A percentile compares a stretch with the other conserved stretches of the same genome.
Conservation (phyloP, 2,113 vertebrate species). For the Thermophis baileyi region DNA sequence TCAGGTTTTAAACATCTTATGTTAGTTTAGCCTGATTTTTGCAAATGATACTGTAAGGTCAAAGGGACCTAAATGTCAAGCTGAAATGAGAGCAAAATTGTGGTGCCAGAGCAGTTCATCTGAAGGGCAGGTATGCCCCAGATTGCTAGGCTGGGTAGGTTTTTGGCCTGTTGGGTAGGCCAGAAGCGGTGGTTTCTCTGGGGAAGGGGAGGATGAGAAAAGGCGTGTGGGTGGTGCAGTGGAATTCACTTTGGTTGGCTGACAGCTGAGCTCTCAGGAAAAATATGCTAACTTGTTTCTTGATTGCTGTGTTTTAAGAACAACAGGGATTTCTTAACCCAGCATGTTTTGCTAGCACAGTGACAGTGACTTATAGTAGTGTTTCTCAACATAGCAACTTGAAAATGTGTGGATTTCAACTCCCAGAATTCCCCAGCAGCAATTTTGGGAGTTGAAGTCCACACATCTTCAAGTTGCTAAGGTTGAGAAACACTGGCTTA, state of each 20-base stretch:
- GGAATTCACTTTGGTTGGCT: constrained; percentile 64
- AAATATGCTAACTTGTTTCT: constrained; percentile 71
- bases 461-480: not conserved
- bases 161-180: not conserved
- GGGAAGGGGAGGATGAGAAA: constrained; percentile 60
- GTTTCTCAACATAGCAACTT: not conserved
- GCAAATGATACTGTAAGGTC: fast-evolving
- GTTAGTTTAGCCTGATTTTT: fast-evolving
- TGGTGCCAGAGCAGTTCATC: constrained; percentile 21
- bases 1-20: not conserved
- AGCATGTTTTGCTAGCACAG: constrained; percentile 70
- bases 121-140: constrained; percentile 56
- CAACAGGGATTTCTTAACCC: constrained; percentile 75
- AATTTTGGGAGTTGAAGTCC: not conserved
- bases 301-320: constrained; percentile 66
- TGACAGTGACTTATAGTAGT: constrained; percentile 48
- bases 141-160: constrained; percentile 17
- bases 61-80: not conserved
- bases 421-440: not conserved
- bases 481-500: constrained; percentile 46
- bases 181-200: constrained; percentile 58
- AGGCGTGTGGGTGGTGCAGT: constrained; percentile 55
- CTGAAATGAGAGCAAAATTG: not conserved
- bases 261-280: constrained; percentile 47
- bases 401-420: not conserved